These are phyloP conservation scores for Alectoris magna DNA, from an alignment of 2,797 vertebrate genomes.

Conservation along the genomic window DNA sequence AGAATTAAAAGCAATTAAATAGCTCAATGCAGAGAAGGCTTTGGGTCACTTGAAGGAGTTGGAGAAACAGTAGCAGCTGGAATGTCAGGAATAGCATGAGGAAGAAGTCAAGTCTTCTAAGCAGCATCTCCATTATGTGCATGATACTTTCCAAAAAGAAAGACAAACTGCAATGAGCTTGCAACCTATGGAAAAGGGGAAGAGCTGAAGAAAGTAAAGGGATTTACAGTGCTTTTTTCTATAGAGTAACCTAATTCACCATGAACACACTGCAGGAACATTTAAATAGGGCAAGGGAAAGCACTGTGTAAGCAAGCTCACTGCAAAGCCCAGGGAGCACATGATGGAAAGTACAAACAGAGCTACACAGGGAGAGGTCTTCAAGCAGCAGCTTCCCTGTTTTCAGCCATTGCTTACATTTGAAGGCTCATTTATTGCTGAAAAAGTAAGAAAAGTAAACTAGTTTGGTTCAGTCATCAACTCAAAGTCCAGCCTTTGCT, in stretches of 20 bases:
- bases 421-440: slow-evolving; percentile 6
- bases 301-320: slow-evolving; percentile 37
- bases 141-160: background rate
- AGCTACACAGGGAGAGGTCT: background rate
- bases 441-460: background rate
- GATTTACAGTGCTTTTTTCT: slow-evolving; percentile 5
- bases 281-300: slow-evolving; percentile 62
- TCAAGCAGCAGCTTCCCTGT: slow-evolving; percentile 4
- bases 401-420: slow-evolving; percentile 3
- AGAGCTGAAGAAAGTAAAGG: background rate
- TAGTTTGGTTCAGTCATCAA: background rate
- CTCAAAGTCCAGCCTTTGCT: background rate
- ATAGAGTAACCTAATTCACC: slow-evolving; percentile 43
- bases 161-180: background rate
- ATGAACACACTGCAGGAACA: slow-evolving; percentile 29
- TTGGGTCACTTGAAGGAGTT: background rate
- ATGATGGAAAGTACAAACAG: background rate
- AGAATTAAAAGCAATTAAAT: background rate
- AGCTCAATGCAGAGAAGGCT: background rate
- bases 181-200: background rate
- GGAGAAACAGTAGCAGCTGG: background rate
- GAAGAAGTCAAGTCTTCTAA: background rate
- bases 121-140: rapidly evolving
- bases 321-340: slow-evolving; percentile 33
- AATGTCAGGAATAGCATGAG: background rate